phyloP scores from a whole-genome alignment of 2,113 vertebrate genomes.

The Rallus limicola region DNA sequence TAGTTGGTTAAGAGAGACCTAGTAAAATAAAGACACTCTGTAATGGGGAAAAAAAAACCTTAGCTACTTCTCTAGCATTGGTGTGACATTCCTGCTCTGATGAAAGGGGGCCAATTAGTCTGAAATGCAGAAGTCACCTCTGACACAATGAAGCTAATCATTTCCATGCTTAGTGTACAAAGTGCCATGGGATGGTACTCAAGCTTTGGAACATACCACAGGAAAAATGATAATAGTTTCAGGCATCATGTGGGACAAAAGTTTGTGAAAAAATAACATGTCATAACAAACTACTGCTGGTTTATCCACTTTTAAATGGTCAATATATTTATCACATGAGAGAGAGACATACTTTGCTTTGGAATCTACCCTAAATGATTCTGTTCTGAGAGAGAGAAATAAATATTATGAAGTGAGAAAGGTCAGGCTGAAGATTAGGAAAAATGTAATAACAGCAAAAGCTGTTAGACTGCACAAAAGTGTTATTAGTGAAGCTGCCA shows the following conservation, averaged over 20 bases:
- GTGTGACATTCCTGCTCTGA: neutral
- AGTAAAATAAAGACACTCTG: neutral
- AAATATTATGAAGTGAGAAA: constrained; percentile 58
- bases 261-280: neutral
- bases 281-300: constrained; percentile 7
- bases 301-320: constrained; percentile 8
- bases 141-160: neutral
- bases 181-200: neutral
- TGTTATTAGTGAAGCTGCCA: neutral
- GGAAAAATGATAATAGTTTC: neutral
- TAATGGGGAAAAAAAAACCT: neutral
- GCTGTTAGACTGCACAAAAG: neutral
- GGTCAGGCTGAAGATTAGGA: constrained; percentile 35
- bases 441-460: constrained; percentile 1
- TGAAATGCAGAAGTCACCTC: neutral
- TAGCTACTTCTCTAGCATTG: neutral
- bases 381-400: constrained; percentile 20
- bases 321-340: constrained; percentile 16
- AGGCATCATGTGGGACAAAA: neutral
- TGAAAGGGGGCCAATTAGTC: neutral
- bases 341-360: neutral
- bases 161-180: neutral
- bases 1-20: neutral
- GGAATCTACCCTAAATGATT: neutral
- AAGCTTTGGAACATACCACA: neutral